phyloP scores from a whole-genome alignment of 2,888 invertebrate genomes.

The Heterodera filipjevi region DNA sequence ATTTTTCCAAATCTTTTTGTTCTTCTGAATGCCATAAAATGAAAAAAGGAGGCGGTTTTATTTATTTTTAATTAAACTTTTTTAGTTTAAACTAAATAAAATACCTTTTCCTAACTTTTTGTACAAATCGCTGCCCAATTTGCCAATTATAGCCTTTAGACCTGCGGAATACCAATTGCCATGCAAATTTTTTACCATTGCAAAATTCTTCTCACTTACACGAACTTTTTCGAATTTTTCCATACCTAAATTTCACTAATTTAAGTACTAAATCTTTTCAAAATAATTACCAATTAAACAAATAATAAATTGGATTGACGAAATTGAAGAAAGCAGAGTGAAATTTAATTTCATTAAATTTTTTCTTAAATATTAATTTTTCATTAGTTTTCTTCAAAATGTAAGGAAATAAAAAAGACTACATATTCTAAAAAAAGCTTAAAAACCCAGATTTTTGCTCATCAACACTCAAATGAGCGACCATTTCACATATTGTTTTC shows the following conservation, averaged over 20 bases:
- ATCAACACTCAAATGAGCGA: too few species aligned
- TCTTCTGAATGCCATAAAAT: conserved; percentile 36
- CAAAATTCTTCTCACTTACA: conserved; percentile 38
- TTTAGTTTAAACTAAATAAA: too few species aligned
- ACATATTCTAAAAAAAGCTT: background rate
- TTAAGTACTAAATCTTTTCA: background rate
- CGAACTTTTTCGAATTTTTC: conserved; percentile 36
- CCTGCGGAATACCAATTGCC: conserved; percentile 57
- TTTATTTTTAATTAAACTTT: too few species aligned
- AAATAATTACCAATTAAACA: background rate
- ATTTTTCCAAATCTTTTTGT: conserved; percentile 42
- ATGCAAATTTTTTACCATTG: conserved; percentile 50
- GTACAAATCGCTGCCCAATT: conserved; percentile 51
- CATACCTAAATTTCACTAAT: conserved; percentile 26
- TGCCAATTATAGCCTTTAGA: conserved; percentile 57
- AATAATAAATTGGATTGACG: background rate
- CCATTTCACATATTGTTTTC: too few species aligned
- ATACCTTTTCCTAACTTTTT: conserved; percentile 36
- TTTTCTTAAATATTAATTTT: too few species aligned
- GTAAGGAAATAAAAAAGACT: too few species aligned
- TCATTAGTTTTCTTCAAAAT: too few species aligned
- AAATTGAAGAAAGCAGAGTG: background rate
- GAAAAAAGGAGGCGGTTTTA: background rate
- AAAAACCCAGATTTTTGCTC: too few species aligned
- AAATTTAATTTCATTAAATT: background rate